A percentile compares a stretch with the other conserved stretches of the same genome.
Conservation (phyloP, 1,140 invertebrate genomes). For the Stegodyphus mimosarum region DNA sequence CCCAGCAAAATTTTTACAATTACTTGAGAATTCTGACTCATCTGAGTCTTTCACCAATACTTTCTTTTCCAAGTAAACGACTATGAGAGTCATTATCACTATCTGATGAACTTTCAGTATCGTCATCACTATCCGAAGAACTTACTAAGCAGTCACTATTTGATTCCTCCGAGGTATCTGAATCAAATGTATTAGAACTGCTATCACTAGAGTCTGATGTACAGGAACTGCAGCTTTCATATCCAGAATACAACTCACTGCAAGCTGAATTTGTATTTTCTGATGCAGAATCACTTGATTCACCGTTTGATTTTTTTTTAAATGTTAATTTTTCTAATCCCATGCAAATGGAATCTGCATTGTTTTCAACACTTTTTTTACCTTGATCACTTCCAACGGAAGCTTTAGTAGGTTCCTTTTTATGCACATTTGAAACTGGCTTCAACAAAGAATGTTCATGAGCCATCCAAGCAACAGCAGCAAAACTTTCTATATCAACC, state of each 20-base stretch:
- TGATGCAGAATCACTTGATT: background rate
- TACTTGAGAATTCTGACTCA: background rate
- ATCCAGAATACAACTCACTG: background rate
- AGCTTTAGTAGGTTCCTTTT: background rate
- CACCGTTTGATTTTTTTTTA: background rate
- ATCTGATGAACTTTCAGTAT: conserved; percentile 1
- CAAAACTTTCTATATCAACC: conserved; percentile 59
- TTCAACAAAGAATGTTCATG: background rate
- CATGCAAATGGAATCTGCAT: background rate
- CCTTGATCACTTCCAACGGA: too few relatives aligned
- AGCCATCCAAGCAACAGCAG: conserved; percentile 32
- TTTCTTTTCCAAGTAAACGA: conserved; percentile 6
- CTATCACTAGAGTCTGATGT: conserved; percentile 8
- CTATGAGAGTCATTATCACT: conserved; percentile 8
- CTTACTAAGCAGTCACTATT: background rate
- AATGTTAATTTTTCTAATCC: background rate
- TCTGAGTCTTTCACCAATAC: background rate
- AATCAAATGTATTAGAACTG: conserved; percentile 8
- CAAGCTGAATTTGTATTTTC: background rate
- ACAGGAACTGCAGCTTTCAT: conserved; percentile 24
- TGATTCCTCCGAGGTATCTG: background rate
- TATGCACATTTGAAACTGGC: background rate
- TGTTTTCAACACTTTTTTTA: background rate
- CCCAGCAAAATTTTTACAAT: too few relatives aligned
- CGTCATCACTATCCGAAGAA: conserved; percentile 18